A percentile compares a stretch with the other conserved stretches of the same genome.
Evolutionary conservation across 2,888 invertebrate species (phyloP).

Genomic region (Selenia dentaria): DNA sequence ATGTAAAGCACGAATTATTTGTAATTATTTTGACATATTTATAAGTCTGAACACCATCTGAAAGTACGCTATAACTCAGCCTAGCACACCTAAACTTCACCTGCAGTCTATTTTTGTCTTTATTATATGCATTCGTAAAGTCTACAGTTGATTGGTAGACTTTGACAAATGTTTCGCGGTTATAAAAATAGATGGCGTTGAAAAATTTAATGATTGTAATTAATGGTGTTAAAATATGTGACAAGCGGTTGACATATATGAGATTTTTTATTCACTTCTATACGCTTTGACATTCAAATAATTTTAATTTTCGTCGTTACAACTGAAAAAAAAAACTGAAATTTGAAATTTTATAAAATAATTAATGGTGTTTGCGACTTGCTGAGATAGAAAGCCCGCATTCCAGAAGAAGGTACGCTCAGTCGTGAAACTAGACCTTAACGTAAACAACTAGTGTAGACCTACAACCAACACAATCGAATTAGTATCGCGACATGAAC

Average conservation of each 20-base stretch:
- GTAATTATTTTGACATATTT: slow-evolving; percentile 31
- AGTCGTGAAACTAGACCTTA: too few species aligned
- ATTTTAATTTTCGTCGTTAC: slow-evolving; percentile 3
- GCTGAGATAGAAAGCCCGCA: too few species aligned
- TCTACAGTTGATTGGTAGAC: slow-evolving; percentile 5
- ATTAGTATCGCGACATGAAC: too few species aligned
- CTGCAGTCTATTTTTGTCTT: slow-evolving; percentile 10
- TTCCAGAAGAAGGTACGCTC: too few species aligned
- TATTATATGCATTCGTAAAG: background rate
- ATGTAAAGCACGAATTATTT: slow-evolving; percentile 11
- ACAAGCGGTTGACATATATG: slow-evolving; percentile 30
- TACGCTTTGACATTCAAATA: background rate
- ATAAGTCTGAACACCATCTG: slow-evolving; percentile 20
- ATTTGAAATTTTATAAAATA: too few species aligned
- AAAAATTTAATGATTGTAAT: slow-evolving; percentile 28
- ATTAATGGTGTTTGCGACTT: too few species aligned
- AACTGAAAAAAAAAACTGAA: too few species aligned
- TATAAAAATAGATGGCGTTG: slow-evolving; percentile 21
- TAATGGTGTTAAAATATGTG: slow-evolving; percentile 39
- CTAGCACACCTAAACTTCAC: slow-evolving; percentile 6
- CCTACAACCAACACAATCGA: too few species aligned
- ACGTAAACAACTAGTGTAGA: too few species aligned
- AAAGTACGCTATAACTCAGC: slow-evolving; percentile 25
- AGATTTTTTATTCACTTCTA: slow-evolving; percentile 5
- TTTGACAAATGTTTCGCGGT: slow-evolving; percentile 7